Base-by-base conservation (phyloP, 2,888 invertebrate genomes). In the Pecten maximus region DNA sequence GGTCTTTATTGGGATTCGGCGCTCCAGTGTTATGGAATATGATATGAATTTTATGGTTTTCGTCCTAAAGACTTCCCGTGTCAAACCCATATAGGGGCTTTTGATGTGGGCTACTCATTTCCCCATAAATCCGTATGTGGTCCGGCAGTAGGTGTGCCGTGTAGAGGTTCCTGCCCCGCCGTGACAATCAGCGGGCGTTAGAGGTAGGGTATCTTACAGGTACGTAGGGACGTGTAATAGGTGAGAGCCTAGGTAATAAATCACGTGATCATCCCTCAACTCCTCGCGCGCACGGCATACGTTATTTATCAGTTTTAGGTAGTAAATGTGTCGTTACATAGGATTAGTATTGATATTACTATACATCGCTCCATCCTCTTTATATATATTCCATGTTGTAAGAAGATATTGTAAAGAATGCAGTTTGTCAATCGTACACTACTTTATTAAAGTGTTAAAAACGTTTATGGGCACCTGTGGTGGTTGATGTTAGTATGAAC, bases 1-100 rank as follows among this genome's bases (percentile, higher is more conserved):
- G 0, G 74, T 3, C 35, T 74, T 74, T 74, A 74, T 74, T 0
- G 74, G 74, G 74, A 74, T 74, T 74, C 74, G 35, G 35, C 74
- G 74, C 12, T 35, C 74, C 10, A 74, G 74, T 74, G 74, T 35
- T 74, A 74, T 74, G 74, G 74, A 74, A 74, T 74, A 74, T 74
- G 74, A 74, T 74, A 74, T 74, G 74, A 74, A 28, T 74, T 74
- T 74, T 74, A 74, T 74, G 74, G 74, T 74, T 35, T 74, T 74
- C 74, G 28, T 74, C 74, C 35, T 74, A 74, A 28, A 74, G 35
- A 74, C 74, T 74, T 74, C 74, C 74, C 74, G 74, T 74, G 74
- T 74, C 74, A 74, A 74, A 74, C 74, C 74, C 74, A 74, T 74
- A 74, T 74, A 74, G 35, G 74, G 74, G 0, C 74, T 28, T 74